Base-by-base conservation (phyloP, 2,797 vertebrate species). In the Sciaenops ocellatus region DNA sequence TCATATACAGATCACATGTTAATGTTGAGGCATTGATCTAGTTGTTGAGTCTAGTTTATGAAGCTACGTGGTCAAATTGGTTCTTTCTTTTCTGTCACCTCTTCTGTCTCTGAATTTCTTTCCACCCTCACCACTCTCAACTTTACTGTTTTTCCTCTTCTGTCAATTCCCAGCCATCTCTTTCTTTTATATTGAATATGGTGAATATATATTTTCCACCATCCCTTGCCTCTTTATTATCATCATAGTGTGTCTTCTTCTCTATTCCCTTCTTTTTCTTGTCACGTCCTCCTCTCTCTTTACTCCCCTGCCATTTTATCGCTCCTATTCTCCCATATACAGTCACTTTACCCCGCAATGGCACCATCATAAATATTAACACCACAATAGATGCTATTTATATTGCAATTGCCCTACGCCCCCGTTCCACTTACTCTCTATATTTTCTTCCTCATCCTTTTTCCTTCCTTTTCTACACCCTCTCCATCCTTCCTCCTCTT, bases 331-430 rank as follows among this genome's bases (percentile, higher is more conserved):
- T 70, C 41, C 47, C 61, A 48, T 73, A 57, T 60, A 63, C 17
- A 62, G 64, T 55, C 65, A 57, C 74, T 75, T 62, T 61, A 62
- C 46, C 60, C 67, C 34, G 41, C 48, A 55, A 65, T 65, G 61
- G 48, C 73, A 24, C 73, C 55, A 47, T 68, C 79, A 86, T 78
- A 80, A 85, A 87, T 83, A 89, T 84, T 82, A 87, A 79, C 51
- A 52, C 28, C 65, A 51, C 52, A 79, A 66, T 60, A 67, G 61
- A 51, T 55, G 44, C 70, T 88, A 56, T 89, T 82, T 78, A 80
- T 83, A 83, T 56, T 66, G 26, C 51, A 24, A 13, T 55, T 66
- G 12, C 57, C n/a, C 15, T 64, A 30, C 41, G 46, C 30, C 46
- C 22, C 20, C 46, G 55, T 52, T 55, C 61, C 42, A 38, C 41